Conservation (phyloP, 92 coral and sea anemone species). For the Nematostella vectensis region DNA sequence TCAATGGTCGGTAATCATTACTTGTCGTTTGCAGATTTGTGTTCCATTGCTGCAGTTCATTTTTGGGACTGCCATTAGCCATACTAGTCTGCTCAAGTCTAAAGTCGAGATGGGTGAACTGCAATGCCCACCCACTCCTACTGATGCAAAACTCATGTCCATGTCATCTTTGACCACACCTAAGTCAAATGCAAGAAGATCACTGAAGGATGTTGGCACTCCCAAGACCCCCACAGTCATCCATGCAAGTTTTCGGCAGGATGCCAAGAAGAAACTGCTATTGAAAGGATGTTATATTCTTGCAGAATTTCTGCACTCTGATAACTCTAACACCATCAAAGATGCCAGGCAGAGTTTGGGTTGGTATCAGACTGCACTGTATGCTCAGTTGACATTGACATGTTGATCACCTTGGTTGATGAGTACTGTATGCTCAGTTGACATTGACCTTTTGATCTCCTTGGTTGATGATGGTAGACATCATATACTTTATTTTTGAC, state of each 20-base stretch:
- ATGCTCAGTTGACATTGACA: too few relatives aligned
- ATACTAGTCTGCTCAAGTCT: conserved; percentile 54
- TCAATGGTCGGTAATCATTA: too few relatives aligned
- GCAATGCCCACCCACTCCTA: conserved; percentile 84
- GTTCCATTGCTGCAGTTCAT: conserved; percentile 80
- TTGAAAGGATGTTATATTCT: conserved; percentile 64
- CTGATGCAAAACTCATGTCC: conserved; percentile 48
- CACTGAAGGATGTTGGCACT: conserved; percentile 68
- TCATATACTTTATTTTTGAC: too few relatives aligned
- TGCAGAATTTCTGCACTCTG: conserved; percentile 30
- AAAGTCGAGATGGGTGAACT: conserved; percentile 67
- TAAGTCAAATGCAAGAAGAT: conserved; percentile 64
- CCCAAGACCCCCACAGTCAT: conserved; percentile 78
- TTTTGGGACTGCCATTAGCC: conserved; percentile 65
- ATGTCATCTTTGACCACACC: conserved; percentile 58
- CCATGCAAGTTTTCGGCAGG: conserved; percentile 63
- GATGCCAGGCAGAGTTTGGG: conserved; percentile 7
- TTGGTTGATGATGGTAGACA: too few relatives aligned
- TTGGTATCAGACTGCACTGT: too few relatives aligned
- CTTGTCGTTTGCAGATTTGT: conserved; percentile 72
- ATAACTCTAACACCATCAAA: conserved; percentile 9
- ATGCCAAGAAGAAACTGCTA: conserved; percentile 45
- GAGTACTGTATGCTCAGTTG: too few relatives aligned
- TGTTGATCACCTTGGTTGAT: too few relatives aligned
- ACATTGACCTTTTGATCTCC: too few relatives aligned